Evolutionary conservation across 2,797 vertebrate species (phyloP), one percentile per base, ranked within the genome.

Genomic region (Nannoperca obscura): DNA sequence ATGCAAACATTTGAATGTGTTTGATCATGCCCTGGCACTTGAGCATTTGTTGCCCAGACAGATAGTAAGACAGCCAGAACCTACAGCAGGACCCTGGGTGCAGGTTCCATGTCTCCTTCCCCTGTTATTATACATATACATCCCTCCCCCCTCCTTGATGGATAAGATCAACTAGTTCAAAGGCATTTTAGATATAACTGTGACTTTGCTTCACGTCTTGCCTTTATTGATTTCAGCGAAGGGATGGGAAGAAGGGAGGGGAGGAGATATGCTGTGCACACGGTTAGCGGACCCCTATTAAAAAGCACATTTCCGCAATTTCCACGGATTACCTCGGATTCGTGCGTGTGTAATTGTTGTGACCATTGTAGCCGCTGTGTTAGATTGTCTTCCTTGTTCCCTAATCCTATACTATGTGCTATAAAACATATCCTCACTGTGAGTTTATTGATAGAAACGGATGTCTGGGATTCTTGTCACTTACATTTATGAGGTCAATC

Each of bases 1-100:
- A 78, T 5, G 52, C 40, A 24, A 32, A 40, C 50, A 89, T 89
- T 93, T 88, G 78, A 87, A 90, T 93, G 76, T 78, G 80, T 93
- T 88, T 90, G 89, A 92, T 91, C 81, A 32, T 13, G 36, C 52
- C 17, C 65, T 40, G 81, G 60, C 74, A 81, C 81, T 82, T 78
- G 63, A 71, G 77, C 6, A 36, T 84, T 74, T 81, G 69, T 58
- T 74, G 75, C 72, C 55, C 7, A 22, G 74, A 55, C 71, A 68
- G 76, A 63, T 30, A 53, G 19, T 20, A 22, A 72, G 66, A 61
- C 74, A 19, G 72, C 49, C 62, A n/a, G 32, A 83, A 75, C 64
- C 81, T 50, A 20, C 57, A n/a, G 15, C 7, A 1, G 40, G 72
- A 78, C 58, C 17, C 42, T 24, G 22, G n/a, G 65, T 1, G 8